phyloP scores from a whole-genome alignment of 2,888 invertebrate genomes.

The Caenorhabditis doughertyi region DNA sequence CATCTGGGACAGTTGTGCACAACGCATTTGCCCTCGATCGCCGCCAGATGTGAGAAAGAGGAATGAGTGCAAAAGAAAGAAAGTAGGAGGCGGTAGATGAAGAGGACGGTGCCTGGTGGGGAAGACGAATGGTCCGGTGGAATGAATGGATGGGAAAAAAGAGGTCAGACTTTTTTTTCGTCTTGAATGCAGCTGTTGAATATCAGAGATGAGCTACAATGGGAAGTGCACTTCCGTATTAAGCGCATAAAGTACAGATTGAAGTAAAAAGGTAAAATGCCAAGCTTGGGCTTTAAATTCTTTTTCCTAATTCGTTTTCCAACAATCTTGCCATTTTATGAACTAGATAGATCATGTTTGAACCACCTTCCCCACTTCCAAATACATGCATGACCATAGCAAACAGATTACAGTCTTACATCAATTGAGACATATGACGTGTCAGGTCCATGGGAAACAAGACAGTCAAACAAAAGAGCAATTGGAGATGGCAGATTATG shows the following conservation, averaged over 20 bases:
- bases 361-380: too few relatives aligned
- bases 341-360: too few relatives aligned
- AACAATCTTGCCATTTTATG: too few relatives aligned
- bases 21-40: slow-evolving; percentile 13
- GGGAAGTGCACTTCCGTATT: too few relatives aligned
- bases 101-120: slow-evolving; percentile 48
- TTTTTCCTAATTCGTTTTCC: too few relatives aligned
- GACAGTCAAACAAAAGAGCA: not conserved
- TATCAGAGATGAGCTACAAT: too few relatives aligned
- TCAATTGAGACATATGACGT: too few relatives aligned
- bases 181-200: not conserved
- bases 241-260: too few relatives aligned
- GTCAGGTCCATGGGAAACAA: not conserved
- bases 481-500: not conserved
- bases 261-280: too few relatives aligned
- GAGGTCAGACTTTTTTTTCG: not conserved
- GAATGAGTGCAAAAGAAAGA: slow-evolving; percentile 46
- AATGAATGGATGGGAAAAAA: not conserved
- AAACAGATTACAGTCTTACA: too few relatives aligned
- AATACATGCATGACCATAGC: too few relatives aligned
- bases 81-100: slow-evolving; percentile 4
- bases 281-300: too few relatives aligned
- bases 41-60: slow-evolving; percentile 54
- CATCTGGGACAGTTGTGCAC: slow-evolving; percentile 55
- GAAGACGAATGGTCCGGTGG: slow-evolving; percentile 21